These are phyloP conservation scores for Bubo bubo DNA, from an alignment of 2,113 vertebrate species.

Conservation along the genomic window DNA sequence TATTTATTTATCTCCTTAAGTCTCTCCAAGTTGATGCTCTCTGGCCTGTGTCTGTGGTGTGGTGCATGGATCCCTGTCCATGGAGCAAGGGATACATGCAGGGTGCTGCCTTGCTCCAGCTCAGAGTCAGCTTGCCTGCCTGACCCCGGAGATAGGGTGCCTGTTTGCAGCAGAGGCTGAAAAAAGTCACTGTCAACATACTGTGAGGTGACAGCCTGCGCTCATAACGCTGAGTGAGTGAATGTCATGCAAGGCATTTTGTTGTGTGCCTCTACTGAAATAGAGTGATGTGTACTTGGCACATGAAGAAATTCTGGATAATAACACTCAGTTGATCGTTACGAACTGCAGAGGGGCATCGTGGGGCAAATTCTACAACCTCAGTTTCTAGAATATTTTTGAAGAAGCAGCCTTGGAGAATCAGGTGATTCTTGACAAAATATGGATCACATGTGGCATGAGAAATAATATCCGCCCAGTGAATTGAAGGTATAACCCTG, in stretches of 20 bases:
- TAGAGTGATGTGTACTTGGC: fast-evolving
- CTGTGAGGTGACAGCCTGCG: neutral
- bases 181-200: fast-evolving
- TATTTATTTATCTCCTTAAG: neutral
- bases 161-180: neutral
- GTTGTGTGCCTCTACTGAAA: neutral
- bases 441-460: fast-evolving
- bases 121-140: no score
- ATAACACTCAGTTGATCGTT: fast-evolving
- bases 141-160: neutral
- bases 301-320: neutral
- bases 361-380: neutral
- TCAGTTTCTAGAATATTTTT: neutral
- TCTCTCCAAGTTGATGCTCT: neutral
- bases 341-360: neutral
- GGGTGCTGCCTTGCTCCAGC: no score
- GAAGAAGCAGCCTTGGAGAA: neutral
- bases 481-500: neutral
- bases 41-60: no score
- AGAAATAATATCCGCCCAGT: neutral
- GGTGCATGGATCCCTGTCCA: neutral
- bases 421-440: neutral
- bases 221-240: no score
- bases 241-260: fast-evolving
- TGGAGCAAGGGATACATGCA: neutral